Conservation (phyloP, 2,113 vertebrate genomes). For the Athene noctua region DNA sequence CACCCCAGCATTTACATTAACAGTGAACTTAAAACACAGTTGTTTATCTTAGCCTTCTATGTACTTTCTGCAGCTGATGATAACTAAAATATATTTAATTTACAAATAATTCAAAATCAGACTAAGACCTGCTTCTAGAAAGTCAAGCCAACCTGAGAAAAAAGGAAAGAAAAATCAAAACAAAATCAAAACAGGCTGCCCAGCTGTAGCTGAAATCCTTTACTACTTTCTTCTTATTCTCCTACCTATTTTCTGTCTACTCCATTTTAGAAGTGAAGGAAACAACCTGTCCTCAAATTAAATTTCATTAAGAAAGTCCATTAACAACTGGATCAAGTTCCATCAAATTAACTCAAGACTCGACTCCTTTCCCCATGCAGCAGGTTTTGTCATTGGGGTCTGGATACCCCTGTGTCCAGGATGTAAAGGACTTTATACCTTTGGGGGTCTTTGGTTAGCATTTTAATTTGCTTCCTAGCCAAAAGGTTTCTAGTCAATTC, state of each 20-base stretch:
- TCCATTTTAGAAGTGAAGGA: neutral
- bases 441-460: neutral
- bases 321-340: neutral
- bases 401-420: neutral
- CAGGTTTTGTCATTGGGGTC: neutral
- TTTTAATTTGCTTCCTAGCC: neutral
- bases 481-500: neutral
- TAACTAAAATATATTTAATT: neutral
- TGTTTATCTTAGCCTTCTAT: neutral
- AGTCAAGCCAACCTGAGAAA: neutral
- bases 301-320: neutral
- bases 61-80: neutral
- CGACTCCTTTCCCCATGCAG: neutral
- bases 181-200: neutral
- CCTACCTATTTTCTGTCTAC: neutral
- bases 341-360: neutral
- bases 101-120: neutral
- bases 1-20: neutral
- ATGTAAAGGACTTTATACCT: neutral
- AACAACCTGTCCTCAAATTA: neutral
- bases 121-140: neutral
- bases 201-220: neutral
- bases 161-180: neutral
- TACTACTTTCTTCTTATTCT: neutral
- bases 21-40: neutral